Base-by-base conservation (phyloP, 2,888 invertebrate species). In the Drosophila picticornis region DNA sequence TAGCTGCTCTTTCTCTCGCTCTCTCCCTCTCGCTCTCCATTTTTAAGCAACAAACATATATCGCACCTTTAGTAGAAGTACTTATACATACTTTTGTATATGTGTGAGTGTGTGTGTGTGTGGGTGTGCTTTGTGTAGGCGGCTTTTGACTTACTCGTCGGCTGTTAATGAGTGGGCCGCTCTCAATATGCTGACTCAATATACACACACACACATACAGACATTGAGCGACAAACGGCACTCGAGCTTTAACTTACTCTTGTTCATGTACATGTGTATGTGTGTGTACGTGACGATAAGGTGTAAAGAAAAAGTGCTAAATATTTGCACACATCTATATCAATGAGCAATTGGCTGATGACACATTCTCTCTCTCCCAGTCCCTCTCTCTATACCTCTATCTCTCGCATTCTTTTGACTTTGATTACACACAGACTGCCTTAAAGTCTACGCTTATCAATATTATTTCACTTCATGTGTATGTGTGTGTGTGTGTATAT, bases 151-250 rank as follows among this genome's bases (percentile, higher is more conserved):
- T 77, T 72, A 66, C 73, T 74, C 76, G 77, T 72, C 78, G 68
- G 48, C 65, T 62, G 51, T 68, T 74, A 78, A 73, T 80, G 83
- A 81, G 82, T 88, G 78, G 82, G 82, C 67, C 72, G 79, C 62
- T 84, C 57, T 62, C 71, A 72, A 66, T 61, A 48, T 71, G 84
- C 87, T 87, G 87, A 89, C 80, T 87, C 86, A 85, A 80, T 73
- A 38, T 56, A 58, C 61, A 66, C 71, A 52, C 57, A 66, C 56
- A 55, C 32, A 57, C 29, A 53, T 46, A 36, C 46, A 58, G 27
- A 27, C 48, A 55, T 68, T 65, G 52, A 66, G 61, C 58, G 59
- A 51, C 34, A 77, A 68, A 72, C 65, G 38, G 52, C 64, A 72
- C 60, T 62, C 61, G 31, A 50, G 68, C 58, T 63, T 68, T 53